Conservation (phyloP, 2,113 vertebrate genomes). For the Triplophysa tibetana region DNA sequence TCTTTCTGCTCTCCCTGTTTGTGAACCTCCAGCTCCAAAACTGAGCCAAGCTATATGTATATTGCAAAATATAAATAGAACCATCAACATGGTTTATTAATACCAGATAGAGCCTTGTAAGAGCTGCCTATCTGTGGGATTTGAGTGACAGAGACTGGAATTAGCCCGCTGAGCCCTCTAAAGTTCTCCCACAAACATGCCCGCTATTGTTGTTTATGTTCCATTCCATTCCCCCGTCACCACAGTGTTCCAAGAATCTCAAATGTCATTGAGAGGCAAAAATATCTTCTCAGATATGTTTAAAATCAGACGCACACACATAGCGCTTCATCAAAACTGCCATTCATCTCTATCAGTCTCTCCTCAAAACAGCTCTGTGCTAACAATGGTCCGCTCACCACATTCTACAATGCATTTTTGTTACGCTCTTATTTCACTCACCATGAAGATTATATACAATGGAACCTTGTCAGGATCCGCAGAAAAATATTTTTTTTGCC, state of each 20-base stretch:
- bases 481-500: constrained; percentile 28
- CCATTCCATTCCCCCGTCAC: constrained; percentile 46
- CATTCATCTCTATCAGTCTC: constrained; percentile 19
- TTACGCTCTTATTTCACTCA: constrained; percentile 21
- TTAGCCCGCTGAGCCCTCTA: constrained; percentile 28
- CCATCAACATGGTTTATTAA: constrained; percentile 35
- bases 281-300: constrained; percentile 42
- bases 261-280: constrained; percentile 45
- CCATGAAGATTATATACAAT: constrained; percentile 32
- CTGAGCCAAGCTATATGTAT: constrained; percentile 14
- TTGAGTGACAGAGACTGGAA: constrained; percentile 42
- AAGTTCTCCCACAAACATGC: constrained; percentile 42
- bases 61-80: constrained; percentile 40
- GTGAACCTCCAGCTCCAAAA: neutral
- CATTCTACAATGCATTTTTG: constrained; percentile 2
- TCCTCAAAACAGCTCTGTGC: constrained; percentile 5
- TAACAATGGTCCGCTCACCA: constrained; percentile 11
- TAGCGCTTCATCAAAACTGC: constrained; percentile 28
- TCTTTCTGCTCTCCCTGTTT: neutral
- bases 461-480: constrained; percentile 20
- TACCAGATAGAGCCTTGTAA: constrained; percentile 21
- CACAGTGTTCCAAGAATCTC: constrained; percentile 44
- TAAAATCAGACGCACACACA: constrained; percentile 23
- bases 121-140: constrained; percentile 11
- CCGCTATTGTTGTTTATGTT: constrained; percentile 50